Percentiles rank a stretch among this genome's conserved stretches.
Evolutionary conservation across 2,797 vertebrate genomes (phyloP).

Genomic region (Silurus lanzhouensis): DNA sequence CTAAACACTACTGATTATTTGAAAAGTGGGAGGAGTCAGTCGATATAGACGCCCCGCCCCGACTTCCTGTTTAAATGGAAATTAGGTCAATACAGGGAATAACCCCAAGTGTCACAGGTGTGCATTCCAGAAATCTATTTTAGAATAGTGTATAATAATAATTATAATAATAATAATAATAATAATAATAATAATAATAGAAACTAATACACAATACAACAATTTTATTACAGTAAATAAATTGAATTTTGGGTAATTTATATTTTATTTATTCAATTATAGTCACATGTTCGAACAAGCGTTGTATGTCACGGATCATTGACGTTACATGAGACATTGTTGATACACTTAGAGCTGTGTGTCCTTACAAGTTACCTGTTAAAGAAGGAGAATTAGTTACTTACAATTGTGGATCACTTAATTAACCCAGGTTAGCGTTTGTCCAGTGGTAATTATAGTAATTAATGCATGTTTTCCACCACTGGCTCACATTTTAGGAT

Average conservation of each 20-base stretch:
- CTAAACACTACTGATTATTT: too few relatives aligned
- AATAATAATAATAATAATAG: too few relatives aligned
- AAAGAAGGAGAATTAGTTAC: neutral
- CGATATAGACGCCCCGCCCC: too few relatives aligned
- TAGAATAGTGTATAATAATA: too few relatives aligned
- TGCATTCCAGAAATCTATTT: too few relatives aligned
- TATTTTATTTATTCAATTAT: neutral
- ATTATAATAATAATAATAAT: too few relatives aligned
- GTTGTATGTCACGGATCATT: neutral
- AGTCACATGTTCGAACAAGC: neutral
- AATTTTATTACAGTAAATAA: too few relatives aligned
- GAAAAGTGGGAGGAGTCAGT: too few relatives aligned
- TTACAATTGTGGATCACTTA: neutral
- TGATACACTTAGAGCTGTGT: neutral
- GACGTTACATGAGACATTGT: neutral
- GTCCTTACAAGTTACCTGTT: conserved; percentile 11
- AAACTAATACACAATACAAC: too few relatives aligned
- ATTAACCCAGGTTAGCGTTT: neutral
- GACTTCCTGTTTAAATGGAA: too few relatives aligned
- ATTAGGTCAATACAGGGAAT: too few relatives aligned
- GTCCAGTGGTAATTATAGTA: neutral
- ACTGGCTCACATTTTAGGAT: neutral
- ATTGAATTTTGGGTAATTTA: neutral
- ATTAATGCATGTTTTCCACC: neutral
- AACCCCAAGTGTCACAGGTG: too few relatives aligned